Evolutionary conservation across 1,140 invertebrate species (phyloP), one percentile per base, ranked within the genome.

Genomic region (Listronotus oregonensis): DNA sequence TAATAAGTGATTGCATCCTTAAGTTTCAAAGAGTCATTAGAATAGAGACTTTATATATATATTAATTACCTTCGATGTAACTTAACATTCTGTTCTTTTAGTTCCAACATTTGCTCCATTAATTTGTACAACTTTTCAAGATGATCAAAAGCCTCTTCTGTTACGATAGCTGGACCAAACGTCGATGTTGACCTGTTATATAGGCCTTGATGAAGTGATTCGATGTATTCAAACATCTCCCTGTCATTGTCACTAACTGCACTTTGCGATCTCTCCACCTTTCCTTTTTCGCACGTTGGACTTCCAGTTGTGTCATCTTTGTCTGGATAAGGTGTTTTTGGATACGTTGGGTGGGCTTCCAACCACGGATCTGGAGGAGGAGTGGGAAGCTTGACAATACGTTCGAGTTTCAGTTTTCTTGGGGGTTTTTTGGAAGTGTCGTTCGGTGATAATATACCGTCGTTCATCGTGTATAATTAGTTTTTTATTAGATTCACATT

Each of bases 91-190:
- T 90, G 85, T 70, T 90, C 85, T 51, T 87, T 84, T 14, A 93
- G 78, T 10, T 85, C 84, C 5, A 90, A 80, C 34, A 93, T 82
- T 70, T 92, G 88, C 69, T 92, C 89, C 77, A 92, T 85, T 8
- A 93, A 77, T 51, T 85, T 83, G 67, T 91, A 85, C 5, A 93
- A 77, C 65, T 90, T 88, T 68, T 91, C 90, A 62, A 93, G 75
- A 73, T 93, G 90, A 70, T 91, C 89, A 31, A 93, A 82, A 5
- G 85, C 82, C 52, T 87, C 85, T 11, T 86, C 78, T 0, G 84
- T 82, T 17, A 80, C 80, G 62, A 85, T 79, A 0, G 81, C 80
- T 8, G 78, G 78, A 3, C 77, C 67, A 12, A 85, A 83, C 7
- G 82, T 77, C 67, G 80, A 39, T 71, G 80, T 57, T 74, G 74